phyloP scores from a whole-genome alignment of 2,113 vertebrate genomes.

The Elachura formosa region DNA sequence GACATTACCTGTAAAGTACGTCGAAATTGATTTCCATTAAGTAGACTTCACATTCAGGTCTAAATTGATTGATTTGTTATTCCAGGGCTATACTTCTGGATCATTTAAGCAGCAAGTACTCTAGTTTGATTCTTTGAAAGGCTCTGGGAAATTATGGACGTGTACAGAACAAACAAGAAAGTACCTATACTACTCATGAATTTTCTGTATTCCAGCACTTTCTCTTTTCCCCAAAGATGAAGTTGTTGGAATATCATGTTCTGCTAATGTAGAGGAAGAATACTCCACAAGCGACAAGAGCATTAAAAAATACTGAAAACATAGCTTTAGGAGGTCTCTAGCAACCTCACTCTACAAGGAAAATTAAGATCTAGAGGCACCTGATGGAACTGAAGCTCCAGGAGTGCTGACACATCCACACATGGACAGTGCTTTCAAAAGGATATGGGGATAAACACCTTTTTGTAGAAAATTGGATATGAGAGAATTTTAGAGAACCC shows the following conservation, averaged over 20 bases:
- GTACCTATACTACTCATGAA: not conserved
- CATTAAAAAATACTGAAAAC: not conserved
- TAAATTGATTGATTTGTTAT: conserved; percentile 30
- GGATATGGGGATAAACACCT: not conserved
- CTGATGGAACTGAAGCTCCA: not conserved
- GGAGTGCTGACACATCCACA: not conserved
- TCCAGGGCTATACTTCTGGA: not conserved
- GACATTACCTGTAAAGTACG: not conserved
- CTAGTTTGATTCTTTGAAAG: not conserved
- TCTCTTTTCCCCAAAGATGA: not conserved
- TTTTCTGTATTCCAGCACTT: not conserved
- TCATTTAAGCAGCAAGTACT: conserved; percentile 6
- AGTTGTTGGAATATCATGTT: not conserved
- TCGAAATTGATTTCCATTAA: not conserved
- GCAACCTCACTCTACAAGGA: not conserved
- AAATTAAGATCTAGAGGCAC: not conserved
- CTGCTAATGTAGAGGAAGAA: not conserved
- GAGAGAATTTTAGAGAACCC: not conserved
- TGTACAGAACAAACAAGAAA: not conserved
- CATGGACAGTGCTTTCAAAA: not conserved
- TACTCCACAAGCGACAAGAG: not conserved
- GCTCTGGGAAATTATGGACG: conserved; percentile 2
- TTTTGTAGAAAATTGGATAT: not conserved
- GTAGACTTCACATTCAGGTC: not conserved
- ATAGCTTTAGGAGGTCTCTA: not conserved